Evolutionary conservation across 2,888 invertebrate genomes (phyloP), one percentile per base, ranked within the genome.

Genomic region (Trichacis sp.): DNA sequence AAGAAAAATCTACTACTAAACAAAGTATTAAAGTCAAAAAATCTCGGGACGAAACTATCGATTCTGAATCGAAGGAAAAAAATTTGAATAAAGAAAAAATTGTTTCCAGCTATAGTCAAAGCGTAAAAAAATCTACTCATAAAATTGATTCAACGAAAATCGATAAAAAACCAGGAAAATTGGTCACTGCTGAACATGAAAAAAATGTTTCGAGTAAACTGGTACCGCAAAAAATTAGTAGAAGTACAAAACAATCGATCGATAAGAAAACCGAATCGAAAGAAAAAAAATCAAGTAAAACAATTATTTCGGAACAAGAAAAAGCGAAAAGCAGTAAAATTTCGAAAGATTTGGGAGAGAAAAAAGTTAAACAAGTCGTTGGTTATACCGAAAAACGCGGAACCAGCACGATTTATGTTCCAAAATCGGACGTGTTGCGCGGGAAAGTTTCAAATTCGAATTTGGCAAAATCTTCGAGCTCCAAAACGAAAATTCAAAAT

Each of bases 361-460:
- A 45, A 11, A 45, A 20, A 18, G 45, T 19, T 30, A 15, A 50
- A 60, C 5, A 68, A 54, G 47, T 24, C 5, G 14, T 12, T 1
- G 30, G 36, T 33, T 15, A 56, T 14, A 68, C 72, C 1, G 82
- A 83, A 17, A 82, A 80, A 51, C 71, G 80, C 64, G 81, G 80
- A 15, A 47, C 62, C 0, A 81, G 78, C 65, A 78, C 77, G 2
- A 65, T 79, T 63, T 82, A 75, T 40, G 58, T 79, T 59, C 80
- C 82, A 1, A 75, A 76, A 46, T 66, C 73, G 1, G 58, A 58
- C 20, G 45, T 52, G 1, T 60, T 48, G 9, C 70, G 66, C 2
- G 14, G 45, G 9, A 19, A 5, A 3, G 11, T 9, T 45, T 18
- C 14, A 9, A 12, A 4, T 18, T 11, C 20, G 12, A n/a, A n/a